Base-by-base conservation (phyloP, 2,797 vertebrate species). In the Lophius americanus region DNA sequence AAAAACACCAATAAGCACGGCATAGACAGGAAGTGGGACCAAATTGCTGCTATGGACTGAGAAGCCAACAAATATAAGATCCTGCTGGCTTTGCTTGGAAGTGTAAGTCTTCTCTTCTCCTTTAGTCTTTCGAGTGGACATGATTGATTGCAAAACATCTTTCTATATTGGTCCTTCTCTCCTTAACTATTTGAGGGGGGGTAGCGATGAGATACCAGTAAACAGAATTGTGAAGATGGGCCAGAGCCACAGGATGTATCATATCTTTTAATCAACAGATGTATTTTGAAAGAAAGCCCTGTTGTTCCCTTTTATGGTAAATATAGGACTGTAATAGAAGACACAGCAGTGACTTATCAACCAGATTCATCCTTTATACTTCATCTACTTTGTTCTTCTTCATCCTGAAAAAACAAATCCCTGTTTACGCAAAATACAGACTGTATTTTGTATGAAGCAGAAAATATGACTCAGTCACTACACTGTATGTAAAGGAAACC, bases 41-140 rank as follows among this genome's bases (percentile, higher is more conserved):
- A 46, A 75, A 38, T 53, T 74, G 64, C 59, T 77, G 85, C 68
- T 72, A 87, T 89, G 90, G 87, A 86, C 84, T 66, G 80, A 85
- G 62, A 3, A 73, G 75, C 82, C 83, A 82, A 70, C 80, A 78
- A 81, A 88, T 82, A 85, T 74, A 77, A 66, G 73, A 85, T 85
- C 75, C 48, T 38, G 11, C 74, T 53, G 77, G 78, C 70, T 75
- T 71, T 78, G 64, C 68, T 84, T 79, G 73, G 82, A 88, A 76
- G 69, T 82, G 88, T 91, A 83, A 91, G 88, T 89, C 56, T 65
- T 73, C 37, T 38, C 37, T 2, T 38, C 37, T 38, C 7, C 7
- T 38, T 38, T 38, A 38, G 37, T 7, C 23, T 23, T 23, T 23
- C 23, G 23, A 38, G 37, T 38, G 37, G 37, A 56, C 10, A 56